Percentiles rank a stretch among this genome's conserved stretches.
These are phyloP conservation scores for Oxystoma pomonae DNA, from an alignment of 2,888 invertebrate genomes.

Conservation along the genomic window DNA sequence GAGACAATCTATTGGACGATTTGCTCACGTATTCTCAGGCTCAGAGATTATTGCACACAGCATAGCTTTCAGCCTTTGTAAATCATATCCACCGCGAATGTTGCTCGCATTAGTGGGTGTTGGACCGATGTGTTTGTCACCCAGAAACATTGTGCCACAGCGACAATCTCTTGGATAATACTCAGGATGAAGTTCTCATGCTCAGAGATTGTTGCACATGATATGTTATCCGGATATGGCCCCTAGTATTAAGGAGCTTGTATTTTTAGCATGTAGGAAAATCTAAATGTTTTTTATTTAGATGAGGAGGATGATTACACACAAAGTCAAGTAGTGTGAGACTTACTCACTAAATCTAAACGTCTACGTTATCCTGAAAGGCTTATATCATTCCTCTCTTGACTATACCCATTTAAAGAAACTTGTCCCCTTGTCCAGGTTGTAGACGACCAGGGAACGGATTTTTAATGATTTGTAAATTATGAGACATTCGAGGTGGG, in stretches of 20 bases:
- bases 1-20: slow-evolving; percentile 87
- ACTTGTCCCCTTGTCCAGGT: too few relatives aligned
- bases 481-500: too few relatives aligned
- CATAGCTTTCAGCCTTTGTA: slow-evolving; percentile 82
- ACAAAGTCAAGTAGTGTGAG: too few relatives aligned
- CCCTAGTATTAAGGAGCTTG: slow-evolving; percentile 73
- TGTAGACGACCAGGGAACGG: too few relatives aligned
- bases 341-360: too few relatives aligned
- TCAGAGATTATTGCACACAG: slow-evolving; percentile 82
- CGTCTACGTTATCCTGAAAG: too few relatives aligned
- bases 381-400: too few relatives aligned
- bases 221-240: slow-evolving; percentile 89
- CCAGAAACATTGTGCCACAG: slow-evolving; percentile 86
- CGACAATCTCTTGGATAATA: slow-evolving; percentile 84
- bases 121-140: slow-evolving; percentile 90
- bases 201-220: slow-evolving; percentile 89
- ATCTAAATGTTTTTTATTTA: too few relatives aligned
- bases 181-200: slow-evolving; percentile 87
- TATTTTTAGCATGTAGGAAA: too few relatives aligned
- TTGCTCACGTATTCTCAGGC: slow-evolving; percentile 83
- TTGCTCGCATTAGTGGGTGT: slow-evolving; percentile 95
- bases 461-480: too few relatives aligned
- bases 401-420: too few relatives aligned
- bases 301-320: too few relatives aligned
- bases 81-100: slow-evolving; percentile 90